A percentile compares a stretch with the other conserved stretches of the same genome.
phyloP scores from a whole-genome alignment of 1,140 invertebrate genomes.

The Drosophila rhopaloa region DNA sequence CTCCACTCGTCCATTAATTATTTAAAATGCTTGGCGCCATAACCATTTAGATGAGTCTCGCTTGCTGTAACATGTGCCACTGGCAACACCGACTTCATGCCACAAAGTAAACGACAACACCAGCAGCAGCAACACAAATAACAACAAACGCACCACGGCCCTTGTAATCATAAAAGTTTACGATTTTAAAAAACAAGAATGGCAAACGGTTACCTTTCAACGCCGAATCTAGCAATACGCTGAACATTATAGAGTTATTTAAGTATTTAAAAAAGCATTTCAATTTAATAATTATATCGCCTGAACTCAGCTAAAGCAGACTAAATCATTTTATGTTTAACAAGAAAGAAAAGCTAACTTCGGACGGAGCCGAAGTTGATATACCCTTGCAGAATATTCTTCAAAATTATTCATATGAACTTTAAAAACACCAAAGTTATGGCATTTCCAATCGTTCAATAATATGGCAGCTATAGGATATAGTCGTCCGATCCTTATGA shows the following conservation, averaged over 20 bases:
- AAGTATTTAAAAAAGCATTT: no score
- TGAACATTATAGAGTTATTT: neutral
- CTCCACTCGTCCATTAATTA: slow-evolving; percentile 64
- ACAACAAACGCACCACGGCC: slow-evolving; percentile 29
- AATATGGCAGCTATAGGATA: no score
- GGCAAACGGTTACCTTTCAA: neutral
- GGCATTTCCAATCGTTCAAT: no score
- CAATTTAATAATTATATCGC: no score
- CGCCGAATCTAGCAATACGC: neutral
- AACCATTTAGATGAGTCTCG: slow-evolving; percentile 61
- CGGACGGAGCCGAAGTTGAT: no score
- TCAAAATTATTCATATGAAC: no score
- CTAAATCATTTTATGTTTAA: no score
- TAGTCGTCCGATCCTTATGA: no score
- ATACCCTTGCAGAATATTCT: no score
- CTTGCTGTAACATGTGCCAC: slow-evolving; percentile 61
- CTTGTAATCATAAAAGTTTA: slow-evolving; percentile 79
- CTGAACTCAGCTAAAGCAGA: no score
- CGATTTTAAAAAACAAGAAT: slow-evolving; percentile 44
- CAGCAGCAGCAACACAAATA: slow-evolving; percentile 25
- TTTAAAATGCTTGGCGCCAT: slow-evolving; percentile 73
- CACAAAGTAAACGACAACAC: slow-evolving; percentile 49
- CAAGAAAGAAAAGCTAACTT: no score
- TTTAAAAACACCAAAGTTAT: no score
- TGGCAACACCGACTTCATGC: slow-evolving; percentile 16